phyloP scores from a whole-genome alignment of 2,888 invertebrate genomes.

The Scrobipalpa atriplicella region DNA sequence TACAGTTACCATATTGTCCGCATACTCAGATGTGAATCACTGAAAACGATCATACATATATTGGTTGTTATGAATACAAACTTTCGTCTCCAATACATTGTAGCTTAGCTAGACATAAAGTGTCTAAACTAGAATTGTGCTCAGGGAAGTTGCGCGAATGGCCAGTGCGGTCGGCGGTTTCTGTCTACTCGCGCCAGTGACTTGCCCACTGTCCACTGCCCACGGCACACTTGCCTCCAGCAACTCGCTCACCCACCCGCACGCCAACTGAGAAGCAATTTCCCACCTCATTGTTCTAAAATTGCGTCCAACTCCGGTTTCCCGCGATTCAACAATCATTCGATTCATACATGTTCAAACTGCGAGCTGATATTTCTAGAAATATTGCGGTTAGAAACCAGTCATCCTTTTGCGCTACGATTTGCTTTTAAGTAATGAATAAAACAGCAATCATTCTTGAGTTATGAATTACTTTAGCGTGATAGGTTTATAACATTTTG shows the following conservation, averaged over 20 bases:
- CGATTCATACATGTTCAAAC: background rate
- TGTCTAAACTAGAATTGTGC: slow-evolving; percentile 1
- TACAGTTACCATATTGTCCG: too few species aligned
- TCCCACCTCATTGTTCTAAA: slow-evolving; percentile 73
- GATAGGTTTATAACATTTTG: background rate
- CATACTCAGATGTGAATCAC: background rate
- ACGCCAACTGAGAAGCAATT: slow-evolving; percentile 63
- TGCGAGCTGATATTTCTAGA: background rate
- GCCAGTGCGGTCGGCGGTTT: slow-evolving; percentile 7
- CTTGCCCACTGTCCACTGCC: slow-evolving; percentile 25
- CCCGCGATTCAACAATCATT: slow-evolving; percentile 7
- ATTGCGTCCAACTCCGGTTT: slow-evolving; percentile 59
- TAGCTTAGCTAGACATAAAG: background rate
- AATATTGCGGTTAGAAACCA: background rate
- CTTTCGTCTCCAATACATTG: background rate
- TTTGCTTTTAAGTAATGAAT: too few species aligned
- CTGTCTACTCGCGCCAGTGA: slow-evolving; percentile 21
- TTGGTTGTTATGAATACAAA: background rate
- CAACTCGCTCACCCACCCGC: slow-evolving; percentile 22
- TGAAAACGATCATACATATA: background rate
- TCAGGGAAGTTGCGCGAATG: slow-evolving; percentile 1
- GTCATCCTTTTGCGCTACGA: background rate
- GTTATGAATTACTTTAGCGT: background rate
- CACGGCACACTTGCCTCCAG: slow-evolving; percentile 34
- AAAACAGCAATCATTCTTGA: too few species aligned